Evolutionary conservation across 2,113 vertebrate genomes (phyloP).

Genomic region (Melanocharis versteri): DNA sequence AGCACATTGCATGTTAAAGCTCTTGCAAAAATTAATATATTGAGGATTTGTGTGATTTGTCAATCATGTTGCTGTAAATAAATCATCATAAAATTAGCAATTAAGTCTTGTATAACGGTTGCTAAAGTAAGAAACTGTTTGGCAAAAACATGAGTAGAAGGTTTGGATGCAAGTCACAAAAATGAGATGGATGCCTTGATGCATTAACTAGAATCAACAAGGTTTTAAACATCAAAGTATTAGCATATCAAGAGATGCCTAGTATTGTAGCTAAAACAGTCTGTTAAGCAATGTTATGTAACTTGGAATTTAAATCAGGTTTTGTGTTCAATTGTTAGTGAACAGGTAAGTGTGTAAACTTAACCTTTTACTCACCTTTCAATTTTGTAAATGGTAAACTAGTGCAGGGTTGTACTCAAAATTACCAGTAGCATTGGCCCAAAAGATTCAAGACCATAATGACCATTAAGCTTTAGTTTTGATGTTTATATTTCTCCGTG

Average conservation of each 20-base stretch:
- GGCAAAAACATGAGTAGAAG: not conserved
- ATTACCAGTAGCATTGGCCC: not conserved
- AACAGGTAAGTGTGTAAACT: not conserved
- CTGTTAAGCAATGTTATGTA: not conserved
- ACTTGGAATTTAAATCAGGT: not conserved
- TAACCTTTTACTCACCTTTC: not conserved
- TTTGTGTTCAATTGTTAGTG: not conserved
- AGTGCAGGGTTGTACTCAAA: not conserved
- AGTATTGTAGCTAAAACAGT: not conserved
- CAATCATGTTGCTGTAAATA: not conserved
- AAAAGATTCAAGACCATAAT: not conserved
- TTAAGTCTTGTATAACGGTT: not conserved
- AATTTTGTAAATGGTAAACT: not conserved
- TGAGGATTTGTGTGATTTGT: not conserved
- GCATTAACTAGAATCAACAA: not conserved
- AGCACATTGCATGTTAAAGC: not conserved
- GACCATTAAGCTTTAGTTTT: not conserved
- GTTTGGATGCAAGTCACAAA: not conserved
- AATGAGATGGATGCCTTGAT: not conserved
- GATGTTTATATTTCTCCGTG: not conserved
- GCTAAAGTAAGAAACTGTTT: not conserved
- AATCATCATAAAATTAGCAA: not conserved
- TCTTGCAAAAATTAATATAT: not conserved
- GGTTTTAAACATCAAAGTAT: not conserved
- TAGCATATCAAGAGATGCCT: not conserved